Evolutionary conservation across 2,113 vertebrate genomes (phyloP).

Genomic region (Perognathus longimembris): DNA sequence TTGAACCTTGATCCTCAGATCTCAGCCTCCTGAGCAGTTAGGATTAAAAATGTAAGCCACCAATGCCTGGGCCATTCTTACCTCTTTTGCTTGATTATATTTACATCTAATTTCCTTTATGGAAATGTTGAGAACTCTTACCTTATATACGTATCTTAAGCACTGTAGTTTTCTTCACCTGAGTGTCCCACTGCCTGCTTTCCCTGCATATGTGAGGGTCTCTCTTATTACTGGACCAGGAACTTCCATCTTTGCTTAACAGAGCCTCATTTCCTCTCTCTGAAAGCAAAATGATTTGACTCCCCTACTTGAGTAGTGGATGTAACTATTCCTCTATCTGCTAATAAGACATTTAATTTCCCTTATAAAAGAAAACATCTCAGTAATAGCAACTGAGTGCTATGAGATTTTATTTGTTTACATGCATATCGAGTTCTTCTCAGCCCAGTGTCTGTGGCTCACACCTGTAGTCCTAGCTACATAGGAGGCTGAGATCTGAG

Average conservation of each 20-base stretch:
- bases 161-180: background rate
- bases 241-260: background rate
- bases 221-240: background rate
- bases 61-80: too few relatives aligned
- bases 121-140: background rate
- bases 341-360: background rate
- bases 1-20: too few relatives aligned
- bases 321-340: background rate
- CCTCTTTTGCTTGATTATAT: too few relatives aligned
- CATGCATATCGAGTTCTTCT: background rate
- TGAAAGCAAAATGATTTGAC: background rate
- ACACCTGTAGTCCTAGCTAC: too few relatives aligned
- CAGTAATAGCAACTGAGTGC: background rate
- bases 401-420: background rate
- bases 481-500: too few relatives aligned
- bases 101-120: too few relatives aligned
- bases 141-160: background rate
- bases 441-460: too few relatives aligned
- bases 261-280: background rate
- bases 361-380: background rate
- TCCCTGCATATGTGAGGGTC: background rate
- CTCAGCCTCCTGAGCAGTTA: too few relatives aligned
- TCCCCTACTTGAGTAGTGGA: background rate
- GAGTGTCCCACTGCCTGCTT: background rate
- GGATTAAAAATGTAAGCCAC: too few relatives aligned